Percentiles rank a stretch among this genome's conserved stretches.
These are phyloP conservation scores for Acrocyrtus sp. DNA, from an alignment of 2,888 invertebrate genomes.

Conservation along the genomic window DNA sequence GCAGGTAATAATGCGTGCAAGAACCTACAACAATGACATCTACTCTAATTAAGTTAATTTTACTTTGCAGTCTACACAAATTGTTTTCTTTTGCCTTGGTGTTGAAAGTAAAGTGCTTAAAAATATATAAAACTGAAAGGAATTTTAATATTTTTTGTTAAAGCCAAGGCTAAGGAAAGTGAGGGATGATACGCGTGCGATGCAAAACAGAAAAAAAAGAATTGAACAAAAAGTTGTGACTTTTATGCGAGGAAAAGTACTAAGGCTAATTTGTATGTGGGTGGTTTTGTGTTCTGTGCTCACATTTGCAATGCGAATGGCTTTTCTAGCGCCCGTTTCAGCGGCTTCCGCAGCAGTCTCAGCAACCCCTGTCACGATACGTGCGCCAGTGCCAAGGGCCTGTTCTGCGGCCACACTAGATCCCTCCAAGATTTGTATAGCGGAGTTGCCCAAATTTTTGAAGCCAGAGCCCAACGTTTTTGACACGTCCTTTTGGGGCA, in stretches of 20 bases:
- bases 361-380: slow-evolving; percentile 63
- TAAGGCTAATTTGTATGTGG: neutral
- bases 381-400: slow-evolving; percentile 63
- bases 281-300: slow-evolving; percentile 45
- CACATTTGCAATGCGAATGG: slow-evolving; percentile 64
- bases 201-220: neutral
- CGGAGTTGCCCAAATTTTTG: slow-evolving; percentile 63
- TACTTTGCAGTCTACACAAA: too few relatives aligned
- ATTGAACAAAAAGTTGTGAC: neutral
- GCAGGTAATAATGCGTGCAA: too few relatives aligned
- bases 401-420: slow-evolving; percentile 63
- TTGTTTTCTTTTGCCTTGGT: too few relatives aligned
- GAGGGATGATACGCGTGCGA: slow-evolving; percentile 3
- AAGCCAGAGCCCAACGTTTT: slow-evolving; percentile 62
- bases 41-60: too few relatives aligned
- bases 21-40: too few relatives aligned
- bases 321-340: slow-evolving; percentile 62
- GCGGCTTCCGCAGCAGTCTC: slow-evolving; percentile 63
- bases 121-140: too few relatives aligned
- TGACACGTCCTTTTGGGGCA: slow-evolving; percentile 62
- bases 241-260: slow-evolving; percentile 3
- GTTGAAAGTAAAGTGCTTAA: too few relatives aligned
- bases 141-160: too few relatives aligned
- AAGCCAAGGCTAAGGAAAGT: slow-evolving; percentile 17
- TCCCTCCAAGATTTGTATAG: slow-evolving; percentile 63